phyloP scores from a whole-genome alignment of 2,888 invertebrate species.

The Leucozona laternaria region DNA sequence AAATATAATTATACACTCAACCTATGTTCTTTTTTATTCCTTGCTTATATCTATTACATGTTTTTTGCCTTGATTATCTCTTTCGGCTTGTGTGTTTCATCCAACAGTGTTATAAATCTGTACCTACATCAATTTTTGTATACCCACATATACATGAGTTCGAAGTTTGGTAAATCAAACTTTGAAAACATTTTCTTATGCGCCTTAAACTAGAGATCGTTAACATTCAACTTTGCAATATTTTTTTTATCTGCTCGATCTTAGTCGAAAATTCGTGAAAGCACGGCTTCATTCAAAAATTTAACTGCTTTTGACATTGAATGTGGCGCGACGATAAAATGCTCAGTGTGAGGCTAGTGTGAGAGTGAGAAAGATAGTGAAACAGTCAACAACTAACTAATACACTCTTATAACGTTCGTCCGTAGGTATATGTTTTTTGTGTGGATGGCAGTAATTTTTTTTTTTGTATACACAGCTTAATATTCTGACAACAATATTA shows the following conservation, averaged over 20 bases:
- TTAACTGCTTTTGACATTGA: constrained; percentile 65
- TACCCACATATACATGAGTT: neutral
- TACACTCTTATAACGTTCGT: constrained; percentile 16
- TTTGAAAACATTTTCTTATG: neutral
- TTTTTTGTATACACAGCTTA: constrained; percentile 51
- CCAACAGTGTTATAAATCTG: constrained; percentile 7
- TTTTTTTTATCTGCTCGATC: neutral
- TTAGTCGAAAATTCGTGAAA: neutral
- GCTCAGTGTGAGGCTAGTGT: constrained; percentile 9
- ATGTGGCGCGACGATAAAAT: constrained; percentile 61
- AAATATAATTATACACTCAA: constrained; percentile 76
- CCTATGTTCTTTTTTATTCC: constrained; percentile 62
- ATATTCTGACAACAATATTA: constrained; percentile 52
- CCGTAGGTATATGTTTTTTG: constrained; percentile 50
- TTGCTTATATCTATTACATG: constrained; percentile 60
- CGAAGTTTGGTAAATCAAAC: neutral
- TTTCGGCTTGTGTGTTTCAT: constrained; percentile 16
- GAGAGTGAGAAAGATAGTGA: constrained; percentile 45
- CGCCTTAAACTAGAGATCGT: neutral
- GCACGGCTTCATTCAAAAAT: constrained; percentile 1
- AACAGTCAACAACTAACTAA: constrained; percentile 11
- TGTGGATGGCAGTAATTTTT: constrained; percentile 51
- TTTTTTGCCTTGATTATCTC: constrained; percentile 31
- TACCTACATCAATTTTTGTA: neutral
- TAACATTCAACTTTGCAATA: neutral